Percentiles rank a stretch among this genome's conserved stretches.
phyloP scores from a whole-genome alignment of 2,113 vertebrate genomes.

The Cyrtonyx montezumae region DNA sequence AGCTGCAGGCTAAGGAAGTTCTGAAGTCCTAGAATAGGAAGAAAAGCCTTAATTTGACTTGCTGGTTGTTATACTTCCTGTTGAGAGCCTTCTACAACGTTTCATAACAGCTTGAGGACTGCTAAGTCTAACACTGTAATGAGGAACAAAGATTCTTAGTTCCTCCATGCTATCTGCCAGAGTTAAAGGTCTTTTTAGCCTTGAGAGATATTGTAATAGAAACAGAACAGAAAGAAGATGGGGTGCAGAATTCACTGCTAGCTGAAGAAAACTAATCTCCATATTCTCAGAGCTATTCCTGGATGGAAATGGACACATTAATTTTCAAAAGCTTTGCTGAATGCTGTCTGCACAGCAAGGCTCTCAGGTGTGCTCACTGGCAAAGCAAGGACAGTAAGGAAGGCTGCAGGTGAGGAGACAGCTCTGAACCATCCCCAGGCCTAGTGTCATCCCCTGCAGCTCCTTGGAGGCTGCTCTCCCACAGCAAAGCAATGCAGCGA shows the following conservation, averaged over 20 bases:
- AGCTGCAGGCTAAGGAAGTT: slow-evolving; percentile 73
- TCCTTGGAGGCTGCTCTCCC: neutral
- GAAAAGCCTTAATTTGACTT: slow-evolving; percentile 69
- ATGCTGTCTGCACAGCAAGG: neutral
- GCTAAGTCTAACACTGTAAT: neutral
- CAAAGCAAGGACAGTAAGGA: neutral
- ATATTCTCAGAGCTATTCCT: neutral
- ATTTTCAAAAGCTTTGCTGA: neutral
- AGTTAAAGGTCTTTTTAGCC: neutral
- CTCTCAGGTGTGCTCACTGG: neutral
- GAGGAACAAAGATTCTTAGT: slow-evolving; percentile 73
- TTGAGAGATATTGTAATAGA: neutral
- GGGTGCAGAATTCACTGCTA: neutral
- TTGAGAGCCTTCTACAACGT: slow-evolving; percentile 64
- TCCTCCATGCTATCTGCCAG: slow-evolving; percentile 44
- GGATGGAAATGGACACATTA: neutral
- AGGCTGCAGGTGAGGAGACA: neutral
- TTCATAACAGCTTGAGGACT: slow-evolving; percentile 68
- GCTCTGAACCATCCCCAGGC: rapidly evolving
- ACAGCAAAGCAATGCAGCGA: neutral
- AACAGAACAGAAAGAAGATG: neutral
- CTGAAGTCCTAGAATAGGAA: slow-evolving; percentile 74
- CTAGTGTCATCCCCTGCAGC: neutral
- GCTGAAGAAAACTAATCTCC: neutral
- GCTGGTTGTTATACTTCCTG: slow-evolving; percentile 71